phyloP scores from a whole-genome alignment of 92 coral and sea anemone species.

The Porites cylindrica region DNA sequence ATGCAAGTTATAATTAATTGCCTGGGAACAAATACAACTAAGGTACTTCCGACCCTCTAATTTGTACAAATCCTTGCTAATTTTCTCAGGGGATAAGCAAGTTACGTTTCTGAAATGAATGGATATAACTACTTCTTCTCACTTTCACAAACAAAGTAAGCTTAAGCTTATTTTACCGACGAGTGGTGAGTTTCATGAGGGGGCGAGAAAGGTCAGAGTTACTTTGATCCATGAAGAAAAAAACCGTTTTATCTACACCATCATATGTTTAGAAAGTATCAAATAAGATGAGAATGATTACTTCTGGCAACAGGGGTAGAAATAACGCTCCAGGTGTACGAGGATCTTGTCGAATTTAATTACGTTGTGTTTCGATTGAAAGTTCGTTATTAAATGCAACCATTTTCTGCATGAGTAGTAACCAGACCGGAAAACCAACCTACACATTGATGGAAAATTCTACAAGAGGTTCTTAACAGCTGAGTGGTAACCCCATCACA shows the following conservation, averaged over 20 bases:
- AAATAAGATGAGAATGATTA: background rate
- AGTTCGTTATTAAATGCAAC: background rate
- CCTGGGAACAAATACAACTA: slow-evolving; percentile 31
- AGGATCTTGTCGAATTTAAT: slow-evolving; percentile 10
- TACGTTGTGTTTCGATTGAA: slow-evolving; percentile 25
- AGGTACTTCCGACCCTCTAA: slow-evolving; percentile 38
- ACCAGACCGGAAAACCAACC: background rate
- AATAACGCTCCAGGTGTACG: background rate
- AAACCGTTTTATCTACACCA: slow-evolving; percentile 1
- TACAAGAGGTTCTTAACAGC: background rate
- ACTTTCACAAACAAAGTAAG: background rate
- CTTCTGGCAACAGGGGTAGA: background rate
- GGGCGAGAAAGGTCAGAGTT: background rate
- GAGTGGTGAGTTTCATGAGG: background rate
- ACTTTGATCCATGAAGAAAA: background rate
- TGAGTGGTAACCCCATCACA: background rate
- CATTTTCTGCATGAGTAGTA: slow-evolving; percentile 26
- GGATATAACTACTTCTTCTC: slow-evolving; percentile 8
- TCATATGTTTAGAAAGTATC: background rate
- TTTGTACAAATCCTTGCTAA: slow-evolving; percentile 1
- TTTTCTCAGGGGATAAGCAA: background rate
- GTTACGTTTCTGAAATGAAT: background rate
- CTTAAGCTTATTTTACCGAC: background rate
- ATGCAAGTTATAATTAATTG: slow-evolving; percentile 25
- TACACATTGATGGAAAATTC: background rate